Conservation (phyloP, 2,113 vertebrate species). For the Theristicus caerulescens region DNA sequence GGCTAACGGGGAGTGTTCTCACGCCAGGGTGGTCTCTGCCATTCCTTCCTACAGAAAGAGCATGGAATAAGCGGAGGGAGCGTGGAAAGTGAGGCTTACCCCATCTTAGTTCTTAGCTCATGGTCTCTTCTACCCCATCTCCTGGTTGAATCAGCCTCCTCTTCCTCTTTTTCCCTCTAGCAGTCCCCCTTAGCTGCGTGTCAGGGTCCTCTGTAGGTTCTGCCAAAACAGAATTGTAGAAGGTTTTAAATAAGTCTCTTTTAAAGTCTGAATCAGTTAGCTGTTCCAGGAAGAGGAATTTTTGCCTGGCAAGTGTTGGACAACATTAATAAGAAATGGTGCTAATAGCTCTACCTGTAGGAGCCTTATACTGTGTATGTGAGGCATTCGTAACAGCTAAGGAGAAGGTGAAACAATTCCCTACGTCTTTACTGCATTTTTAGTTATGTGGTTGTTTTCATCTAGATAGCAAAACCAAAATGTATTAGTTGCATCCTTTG, state of each 20-base stretch:
- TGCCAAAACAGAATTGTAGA: not conserved
- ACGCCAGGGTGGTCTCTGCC: not conserved
- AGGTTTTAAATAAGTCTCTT: not conserved
- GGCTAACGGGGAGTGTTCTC: not conserved
- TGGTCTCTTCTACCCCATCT: not conserved
- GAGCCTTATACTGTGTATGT: not conserved
- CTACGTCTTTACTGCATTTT: not conserved
- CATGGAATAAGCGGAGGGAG: rapidly evolving
- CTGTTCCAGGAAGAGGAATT: not conserved
- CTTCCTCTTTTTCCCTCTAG: not conserved
- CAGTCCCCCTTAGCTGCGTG: not conserved
- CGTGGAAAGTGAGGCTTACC: not conserved
- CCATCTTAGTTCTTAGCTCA: not conserved
- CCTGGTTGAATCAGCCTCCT: not conserved
- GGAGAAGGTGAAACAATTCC: not conserved
- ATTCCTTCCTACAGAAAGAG: not conserved
- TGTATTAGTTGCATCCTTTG: not conserved
- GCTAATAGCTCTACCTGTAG: not conserved
- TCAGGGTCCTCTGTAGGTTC: not conserved
- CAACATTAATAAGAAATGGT: not conserved
- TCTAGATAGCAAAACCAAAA: not conserved
- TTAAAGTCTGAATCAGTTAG: not conserved
- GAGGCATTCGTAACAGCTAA: not conserved
- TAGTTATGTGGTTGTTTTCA: not conserved
- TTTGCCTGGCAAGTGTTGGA: not conserved